Evolutionary conservation across 2,888 invertebrate species (phyloP), one percentile per base, ranked within the genome.

Genomic region (Leucoptera coffeella): DNA sequence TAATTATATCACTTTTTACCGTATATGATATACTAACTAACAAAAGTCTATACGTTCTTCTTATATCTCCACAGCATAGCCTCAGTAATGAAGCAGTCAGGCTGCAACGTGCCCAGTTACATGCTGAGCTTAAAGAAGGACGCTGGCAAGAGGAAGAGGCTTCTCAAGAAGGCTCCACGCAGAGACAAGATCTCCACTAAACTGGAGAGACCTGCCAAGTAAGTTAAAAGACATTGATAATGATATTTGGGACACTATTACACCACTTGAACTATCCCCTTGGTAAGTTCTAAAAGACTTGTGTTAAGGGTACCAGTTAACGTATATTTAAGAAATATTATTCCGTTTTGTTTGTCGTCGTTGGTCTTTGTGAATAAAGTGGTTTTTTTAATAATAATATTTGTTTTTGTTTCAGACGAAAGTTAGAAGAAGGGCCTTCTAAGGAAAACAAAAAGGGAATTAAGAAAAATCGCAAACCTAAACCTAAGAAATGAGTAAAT

Each of bases 31-130:
- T n/a, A n/a, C n/a, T n/a, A n/a, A n/a, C n/a, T n/a, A n/a, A n/a
- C n/a, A n/a, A n/a, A n/a, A n/a, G n/a, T n/a, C n/a, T n/a, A n/a
- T n/a, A n/a, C n/a, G n/a, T n/a, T n/a, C n/a, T n/a, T n/a, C n/a
- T n/a, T n/a, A n/a, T n/a, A n/a, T 7, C 2, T 8, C 12, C 4
- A 26, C 47, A 91, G 92, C 42, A 92, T 97, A 51, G 94, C 94
- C 0, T 82, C 87, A 28, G 81, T 96, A 21, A 81, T 97, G 61
- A 80, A 81, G 42, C 85, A 87, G 42, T 92, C 96, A 0, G 96
- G 96, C 1, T 93, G 94, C 48, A 77, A 81, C 8, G 90, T 97
- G 1, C 95, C 96, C 0, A 83, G 87, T 12, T 97, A 90, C 59
- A 89, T 94, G 84, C 58, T 95, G 35, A 69, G 74, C 29, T 60